Evolutionary conservation across 2,888 invertebrate species (phyloP).

Genomic region (Tachina lurida): DNA sequence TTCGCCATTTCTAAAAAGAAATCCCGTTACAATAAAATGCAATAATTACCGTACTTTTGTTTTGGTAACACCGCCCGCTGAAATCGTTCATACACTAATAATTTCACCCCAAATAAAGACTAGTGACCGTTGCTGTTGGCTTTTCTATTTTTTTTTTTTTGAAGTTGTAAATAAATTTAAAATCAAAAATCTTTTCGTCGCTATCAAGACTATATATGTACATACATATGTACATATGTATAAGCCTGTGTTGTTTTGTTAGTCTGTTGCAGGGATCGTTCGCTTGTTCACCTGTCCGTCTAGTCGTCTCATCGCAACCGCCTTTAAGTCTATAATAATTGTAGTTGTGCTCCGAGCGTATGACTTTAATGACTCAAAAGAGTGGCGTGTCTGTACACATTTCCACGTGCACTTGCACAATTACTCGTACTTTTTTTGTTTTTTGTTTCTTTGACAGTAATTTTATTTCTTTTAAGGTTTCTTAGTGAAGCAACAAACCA

Average conservation of each 20-base stretch:
- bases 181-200: constrained; percentile 2
- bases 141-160: constrained; percentile 8
- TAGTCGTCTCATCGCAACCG: background rate
- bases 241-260: background rate
- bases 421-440: constrained; percentile 35
- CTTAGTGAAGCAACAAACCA: constrained; percentile 37
- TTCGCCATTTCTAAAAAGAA: background rate
- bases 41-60: background rate
- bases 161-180: constrained; percentile 32
- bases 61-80: background rate
- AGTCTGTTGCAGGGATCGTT: background rate
- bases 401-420: constrained; percentile 66
- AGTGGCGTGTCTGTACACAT: constrained; percentile 16
- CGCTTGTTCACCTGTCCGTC: background rate
- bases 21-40: background rate
- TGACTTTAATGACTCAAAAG: constrained; percentile 40
- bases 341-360: constrained; percentile 3
- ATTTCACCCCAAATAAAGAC: constrained; percentile 31
- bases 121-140: constrained; percentile 47
- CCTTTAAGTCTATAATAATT: constrained; percentile 15
- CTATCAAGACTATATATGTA: background rate
- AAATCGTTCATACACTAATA: background rate
- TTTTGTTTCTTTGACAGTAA: constrained; percentile 27
- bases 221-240: background rate
- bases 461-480: constrained; percentile 11